phyloP scores from a whole-genome alignment of 1,140 invertebrate species.

The Pachypsylla venusta region DNA sequence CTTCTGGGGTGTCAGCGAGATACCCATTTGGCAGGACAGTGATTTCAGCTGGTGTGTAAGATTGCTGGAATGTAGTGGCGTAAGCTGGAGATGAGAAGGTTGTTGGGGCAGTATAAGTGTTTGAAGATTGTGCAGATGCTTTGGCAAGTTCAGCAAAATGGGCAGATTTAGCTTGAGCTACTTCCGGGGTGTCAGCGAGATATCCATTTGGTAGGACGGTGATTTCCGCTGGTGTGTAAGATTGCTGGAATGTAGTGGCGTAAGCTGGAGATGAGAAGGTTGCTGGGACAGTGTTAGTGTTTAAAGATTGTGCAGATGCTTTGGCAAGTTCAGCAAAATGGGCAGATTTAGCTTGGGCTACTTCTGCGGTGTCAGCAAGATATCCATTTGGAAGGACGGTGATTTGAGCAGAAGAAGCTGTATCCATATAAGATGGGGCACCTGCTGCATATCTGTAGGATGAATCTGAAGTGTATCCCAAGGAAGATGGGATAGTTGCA shows the following conservation, averaged over 20 bases:
- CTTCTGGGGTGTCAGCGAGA: conserved; percentile 34
- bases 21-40: conserved; percentile 37
- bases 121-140: conserved; percentile 12
- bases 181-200: conserved; percentile 39
- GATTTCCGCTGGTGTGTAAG: background rate
- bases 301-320: conserved; percentile 27
- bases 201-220: conserved; percentile 38
- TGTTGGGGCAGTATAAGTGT: conserved; percentile 38
- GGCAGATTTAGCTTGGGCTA: conserved; percentile 33
- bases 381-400: conserved; percentile 38
- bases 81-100: conserved; percentile 30
- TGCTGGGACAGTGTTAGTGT: conserved; percentile 19
- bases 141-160: conserved; percentile 25
- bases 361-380: conserved; percentile 37
- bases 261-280: conserved; percentile 13
- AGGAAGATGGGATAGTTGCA: conserved; percentile 29
- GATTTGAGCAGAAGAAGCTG: background rate
- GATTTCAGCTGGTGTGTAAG: conserved; percentile 25
- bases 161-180: conserved; percentile 37
- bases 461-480: background rate
- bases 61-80: conserved; percentile 26
- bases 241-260: conserved; percentile 21
- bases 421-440: background rate
- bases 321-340: conserved; percentile 28
- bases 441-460: conserved; percentile 22